Base-by-base conservation (phyloP, 2,113 vertebrate genomes). In the Machaerirhynchus nigripectus region DNA sequence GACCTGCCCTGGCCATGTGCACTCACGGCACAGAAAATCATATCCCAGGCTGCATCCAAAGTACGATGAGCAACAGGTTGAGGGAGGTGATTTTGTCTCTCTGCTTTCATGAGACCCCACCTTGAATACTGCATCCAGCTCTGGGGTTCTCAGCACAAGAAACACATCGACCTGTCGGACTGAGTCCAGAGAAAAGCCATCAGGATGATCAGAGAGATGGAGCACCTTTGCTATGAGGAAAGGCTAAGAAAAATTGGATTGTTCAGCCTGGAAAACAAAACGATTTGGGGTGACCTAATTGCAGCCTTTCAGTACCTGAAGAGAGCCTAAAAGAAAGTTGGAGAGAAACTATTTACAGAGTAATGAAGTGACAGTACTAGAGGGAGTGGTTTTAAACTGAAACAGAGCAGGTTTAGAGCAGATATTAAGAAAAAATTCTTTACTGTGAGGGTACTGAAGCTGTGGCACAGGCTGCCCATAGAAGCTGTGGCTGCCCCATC, bases 121-220 rank as follows among this genome's bases (percentile, higher is more conserved):
- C 15, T 50, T 44, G 8, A 81, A 19, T 24, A 5, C 15, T 57
- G 21, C 3, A 27, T 15, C 11, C 42, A 49, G 7, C 3, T 11
- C 44, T 57, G 27, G 18, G 10, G 6, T 27, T 23, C 22, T n/a
- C 56, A 55, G 30, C 10, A 24, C 22, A 49, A 55, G 13, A 71
- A 56, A 40, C 13, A 13, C 7, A 61, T 53, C 0, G 0, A 4
- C 9, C 14, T 37, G 15, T 37, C 59, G 37, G 31, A 37, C 0
- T 10, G 13, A 64, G 11, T 20, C 37, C 18, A 57, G 42, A 44
- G 31, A 35, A 65, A 65, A 49, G 8, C 3, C 37, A 33, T 18
- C 22, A 57, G 27, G 44, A 24, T 74, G 27, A n/a, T n/a, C 28
- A 28, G 33, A 52, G 52, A 33, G 52, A 28, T 33, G 10, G 13